phyloP scores from a whole-genome alignment of 2,797 vertebrate genomes.

The Momotus momota region DNA sequence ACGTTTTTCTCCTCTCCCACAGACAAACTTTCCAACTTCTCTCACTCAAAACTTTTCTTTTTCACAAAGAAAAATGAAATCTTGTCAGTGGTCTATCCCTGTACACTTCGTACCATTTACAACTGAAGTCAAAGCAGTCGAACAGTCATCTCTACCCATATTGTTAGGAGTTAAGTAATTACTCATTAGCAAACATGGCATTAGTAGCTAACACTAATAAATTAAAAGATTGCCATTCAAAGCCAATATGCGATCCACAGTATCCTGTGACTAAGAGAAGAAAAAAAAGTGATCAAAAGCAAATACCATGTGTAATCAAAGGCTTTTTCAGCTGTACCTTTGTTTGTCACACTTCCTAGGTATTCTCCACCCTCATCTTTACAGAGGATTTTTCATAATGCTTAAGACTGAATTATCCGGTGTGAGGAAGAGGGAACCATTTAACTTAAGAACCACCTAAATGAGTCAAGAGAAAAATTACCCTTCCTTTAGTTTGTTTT shows the following conservation, averaged over 20 bases:
- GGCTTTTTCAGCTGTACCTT: background rate
- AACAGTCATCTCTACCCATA: background rate
- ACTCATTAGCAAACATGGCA: background rate
- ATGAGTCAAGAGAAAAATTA: background rate
- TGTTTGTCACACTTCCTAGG: background rate
- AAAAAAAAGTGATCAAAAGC: conserved; percentile 14
- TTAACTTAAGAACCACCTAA: background rate
- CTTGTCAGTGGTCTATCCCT: background rate
- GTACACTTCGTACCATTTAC: background rate
- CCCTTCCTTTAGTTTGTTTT: background rate
- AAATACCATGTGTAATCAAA: conserved; percentile 2
- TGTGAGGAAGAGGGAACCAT: background rate
- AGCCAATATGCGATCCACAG: background rate
- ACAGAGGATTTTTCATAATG: background rate
- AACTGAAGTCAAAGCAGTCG: background rate
- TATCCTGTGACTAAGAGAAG: background rate
- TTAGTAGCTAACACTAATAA: background rate
- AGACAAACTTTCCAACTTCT: background rate
- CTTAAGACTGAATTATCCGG: background rate
- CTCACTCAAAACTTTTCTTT: background rate
- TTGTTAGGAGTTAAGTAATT: background rate
- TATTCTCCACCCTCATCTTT: background rate
- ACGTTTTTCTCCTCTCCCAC: background rate
- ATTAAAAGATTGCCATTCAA: background rate
- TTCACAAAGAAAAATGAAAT: background rate